Base-by-base conservation (phyloP, 2,113 vertebrate genomes). In the Litocranius walleri region DNA sequence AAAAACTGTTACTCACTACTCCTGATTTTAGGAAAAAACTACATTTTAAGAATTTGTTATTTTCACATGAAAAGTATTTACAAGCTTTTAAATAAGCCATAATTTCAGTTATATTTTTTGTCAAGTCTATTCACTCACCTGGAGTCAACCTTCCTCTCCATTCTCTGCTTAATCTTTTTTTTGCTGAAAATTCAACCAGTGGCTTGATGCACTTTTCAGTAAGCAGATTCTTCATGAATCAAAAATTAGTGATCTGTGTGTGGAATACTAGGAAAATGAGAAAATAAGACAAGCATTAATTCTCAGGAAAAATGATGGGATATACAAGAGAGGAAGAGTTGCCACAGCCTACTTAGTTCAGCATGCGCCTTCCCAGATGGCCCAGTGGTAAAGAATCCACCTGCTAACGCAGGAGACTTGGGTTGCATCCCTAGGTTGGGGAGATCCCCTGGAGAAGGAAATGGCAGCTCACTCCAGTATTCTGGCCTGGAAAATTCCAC, bases 61-160 rank as follows among this genome's bases (percentile, higher is more conserved):
- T 94, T 92, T 59, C 57, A 88, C 57, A 95, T 29, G 59, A 3
- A 84, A 94, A 97, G 88, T 80, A 57, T 62, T 87, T 82, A 52
- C n/a, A 67, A 52, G 64, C 6, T 82, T 92, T 74, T 62, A 84
- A 6, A 56, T 14, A n/a, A 48, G 8, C 23, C 43, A 62, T 29
- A 36, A 88, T 59, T 90, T 67, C 33, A 50, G 52, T 83, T 91
- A 40, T 7, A 17, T 43, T 86, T 93, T 94, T 50, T 48, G 11
- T 57, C 27, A 89, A 86, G 36, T 56, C 17, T 19, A 4, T 36
- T 71, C 78, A 94, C 93, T 92, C 54, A 98, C 98, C 96, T 97
- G 29, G 86, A 91, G 7, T 54, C 67, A 33, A 48, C 15, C 86
- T 97, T 97, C 64, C 88, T 97, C 71, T 98, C 97, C 98, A 98